These are phyloP conservation scores for Oreocharis arfaki DNA, from an alignment of 2,113 vertebrate species.

Conservation along the genomic window DNA sequence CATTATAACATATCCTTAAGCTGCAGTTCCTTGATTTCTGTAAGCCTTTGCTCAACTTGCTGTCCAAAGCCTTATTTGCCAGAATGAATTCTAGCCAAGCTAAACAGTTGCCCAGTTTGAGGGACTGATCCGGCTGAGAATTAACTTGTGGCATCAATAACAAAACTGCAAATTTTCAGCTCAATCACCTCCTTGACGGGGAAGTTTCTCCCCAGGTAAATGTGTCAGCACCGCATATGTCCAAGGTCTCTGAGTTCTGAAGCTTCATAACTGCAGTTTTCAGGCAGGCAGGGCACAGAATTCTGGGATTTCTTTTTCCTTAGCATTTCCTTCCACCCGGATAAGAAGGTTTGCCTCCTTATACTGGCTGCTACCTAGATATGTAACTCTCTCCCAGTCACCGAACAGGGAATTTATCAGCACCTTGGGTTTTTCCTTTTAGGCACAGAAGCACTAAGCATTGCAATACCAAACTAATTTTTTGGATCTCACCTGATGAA, in stretches of 20 bases:
- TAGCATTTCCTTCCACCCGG: background rate
- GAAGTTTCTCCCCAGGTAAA: background rate
- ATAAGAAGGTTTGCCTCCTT: background rate
- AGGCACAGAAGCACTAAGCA: background rate
- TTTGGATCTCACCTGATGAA: background rate
- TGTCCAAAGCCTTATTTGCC: background rate
- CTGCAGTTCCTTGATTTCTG: background rate
- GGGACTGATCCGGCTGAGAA: background rate
- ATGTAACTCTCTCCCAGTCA: background rate
- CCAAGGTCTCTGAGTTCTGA: background rate
- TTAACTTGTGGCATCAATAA: background rate
- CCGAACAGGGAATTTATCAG: background rate
- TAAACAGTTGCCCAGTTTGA: background rate
- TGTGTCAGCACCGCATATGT: fast-evolving
- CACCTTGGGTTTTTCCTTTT: background rate
- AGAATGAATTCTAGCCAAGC: background rate
- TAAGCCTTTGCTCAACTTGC: background rate
- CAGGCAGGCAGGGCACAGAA: background rate
- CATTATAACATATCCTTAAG: background rate
- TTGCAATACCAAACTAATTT: background rate
- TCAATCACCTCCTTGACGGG: background rate
- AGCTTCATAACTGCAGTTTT: background rate
- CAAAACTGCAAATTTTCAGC: background rate
- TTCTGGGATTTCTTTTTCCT: background rate
- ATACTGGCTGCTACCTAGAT: background rate